These are phyloP conservation scores for Zosterops borbonicus DNA, from an alignment of 2,113 vertebrate species.

Conservation along the genomic window DNA sequence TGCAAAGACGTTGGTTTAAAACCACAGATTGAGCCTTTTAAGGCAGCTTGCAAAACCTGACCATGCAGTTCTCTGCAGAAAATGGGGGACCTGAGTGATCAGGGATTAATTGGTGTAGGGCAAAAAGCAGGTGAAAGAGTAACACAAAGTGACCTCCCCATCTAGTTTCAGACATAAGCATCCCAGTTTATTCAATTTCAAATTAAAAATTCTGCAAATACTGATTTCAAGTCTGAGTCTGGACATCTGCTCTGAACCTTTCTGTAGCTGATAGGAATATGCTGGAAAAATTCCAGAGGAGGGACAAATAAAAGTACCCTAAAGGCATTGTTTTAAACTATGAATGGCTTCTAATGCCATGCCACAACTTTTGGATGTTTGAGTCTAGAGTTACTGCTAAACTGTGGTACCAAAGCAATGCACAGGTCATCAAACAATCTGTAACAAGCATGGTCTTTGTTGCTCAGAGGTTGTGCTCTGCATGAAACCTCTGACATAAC, in stretches of 20 bases:
- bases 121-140: not conserved
- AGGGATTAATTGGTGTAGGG: not conserved
- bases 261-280: not conserved
- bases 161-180: not conserved
- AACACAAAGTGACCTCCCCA: not conserved
- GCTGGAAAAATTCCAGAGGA: not conserved
- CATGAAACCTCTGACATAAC: not conserved
- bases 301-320: not conserved
- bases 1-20: not conserved
- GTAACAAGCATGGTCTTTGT: not conserved
- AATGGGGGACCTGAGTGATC: accelerated
- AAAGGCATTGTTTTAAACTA: not conserved
- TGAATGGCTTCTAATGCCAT: not conserved
- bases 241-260: not conserved
- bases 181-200: not conserved
- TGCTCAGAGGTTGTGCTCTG: not conserved
- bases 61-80: not conserved
- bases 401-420: not conserved
- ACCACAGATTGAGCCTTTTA: not conserved
- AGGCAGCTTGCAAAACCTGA: not conserved
- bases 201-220: not conserved
- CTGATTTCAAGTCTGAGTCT: not conserved
- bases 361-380: not conserved
- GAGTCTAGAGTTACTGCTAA: not conserved
- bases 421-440: not conserved